Evolutionary conservation across 2,797 vertebrate species (phyloP).

Genomic region (Trematomus bernacchii): DNA sequence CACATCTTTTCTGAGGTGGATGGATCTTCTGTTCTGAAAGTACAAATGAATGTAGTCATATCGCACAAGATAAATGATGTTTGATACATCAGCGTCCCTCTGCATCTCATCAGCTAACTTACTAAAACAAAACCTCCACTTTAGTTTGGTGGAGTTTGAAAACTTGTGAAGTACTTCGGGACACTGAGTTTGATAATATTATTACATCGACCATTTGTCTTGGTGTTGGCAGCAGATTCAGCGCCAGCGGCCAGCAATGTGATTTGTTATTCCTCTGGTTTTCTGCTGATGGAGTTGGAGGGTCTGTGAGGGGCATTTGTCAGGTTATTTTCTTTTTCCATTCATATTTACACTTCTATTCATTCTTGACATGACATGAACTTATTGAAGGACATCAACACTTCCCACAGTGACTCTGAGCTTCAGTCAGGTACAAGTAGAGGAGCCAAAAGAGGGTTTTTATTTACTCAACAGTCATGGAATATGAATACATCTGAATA

Average conservation of each 20-base stretch:
- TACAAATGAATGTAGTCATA: constrained; percentile 12
- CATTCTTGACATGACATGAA: not conserved
- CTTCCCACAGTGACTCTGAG: not conserved
- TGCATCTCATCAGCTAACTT: constrained; percentile 33
- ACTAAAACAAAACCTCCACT: constrained; percentile 19
- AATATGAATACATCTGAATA: not conserved
- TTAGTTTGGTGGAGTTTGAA: constrained; percentile 11
- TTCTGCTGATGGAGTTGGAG: constrained; percentile 6
- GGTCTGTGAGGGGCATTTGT: not conserved
- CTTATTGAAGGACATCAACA: not conserved
- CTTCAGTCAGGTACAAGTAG: not conserved
- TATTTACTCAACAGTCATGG: not conserved
- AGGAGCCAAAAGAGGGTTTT: not conserved
- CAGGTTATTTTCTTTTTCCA: not conserved
- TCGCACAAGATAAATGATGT: constrained; percentile 30
- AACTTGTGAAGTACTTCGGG: constrained; percentile 11
- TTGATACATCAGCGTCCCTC: constrained; percentile 19
- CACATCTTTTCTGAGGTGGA: not conserved
- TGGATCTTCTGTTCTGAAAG: constrained; percentile 17
- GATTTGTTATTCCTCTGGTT: constrained; percentile 15
- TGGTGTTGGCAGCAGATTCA: constrained; percentile 10
- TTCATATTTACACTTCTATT: not conserved
- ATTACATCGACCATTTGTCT: constrained; percentile 22
- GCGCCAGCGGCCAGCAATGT: not conserved
- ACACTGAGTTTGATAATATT: constrained; percentile 1